Percentiles rank a stretch among this genome's conserved stretches.
These are phyloP conservation scores for Amazona ochrocephala DNA, from an alignment of 2,797 vertebrate genomes.

Conservation along the genomic window DNA sequence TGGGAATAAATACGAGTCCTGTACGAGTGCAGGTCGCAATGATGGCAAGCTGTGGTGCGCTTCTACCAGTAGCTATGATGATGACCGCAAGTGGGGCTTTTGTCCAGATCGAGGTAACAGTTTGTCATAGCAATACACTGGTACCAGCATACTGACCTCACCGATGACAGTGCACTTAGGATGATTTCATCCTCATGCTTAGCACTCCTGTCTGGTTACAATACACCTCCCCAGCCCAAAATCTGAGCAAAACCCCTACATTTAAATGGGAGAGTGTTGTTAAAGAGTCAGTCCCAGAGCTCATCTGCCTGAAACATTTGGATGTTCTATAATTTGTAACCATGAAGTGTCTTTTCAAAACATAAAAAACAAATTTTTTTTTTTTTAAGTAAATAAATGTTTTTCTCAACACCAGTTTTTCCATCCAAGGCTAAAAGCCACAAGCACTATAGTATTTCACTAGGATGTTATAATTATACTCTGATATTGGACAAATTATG, in stretches of 20 bases:
- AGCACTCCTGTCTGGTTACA: neutral
- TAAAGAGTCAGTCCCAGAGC: neutral
- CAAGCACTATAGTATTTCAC: neutral
- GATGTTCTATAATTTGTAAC: neutral
- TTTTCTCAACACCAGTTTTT: neutral
- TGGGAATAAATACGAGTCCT: constrained; percentile 87
- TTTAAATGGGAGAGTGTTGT: neutral
- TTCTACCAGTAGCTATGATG: constrained; percentile 89
- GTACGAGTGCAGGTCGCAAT: constrained; percentile 89
- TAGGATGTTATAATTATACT: neutral
- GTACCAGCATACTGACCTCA: neutral
- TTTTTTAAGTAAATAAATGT: neutral
- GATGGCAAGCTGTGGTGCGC: constrained; percentile 96
- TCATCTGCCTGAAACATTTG: neutral
- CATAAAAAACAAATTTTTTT: neutral
- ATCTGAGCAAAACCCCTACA: neutral
- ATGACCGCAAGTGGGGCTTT: constrained; percentile 98
- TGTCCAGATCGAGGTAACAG: constrained; percentile 93
- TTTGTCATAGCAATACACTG: neutral
- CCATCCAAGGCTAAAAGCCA: neutral
- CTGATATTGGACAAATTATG: neutral
- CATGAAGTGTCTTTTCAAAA: neutral
- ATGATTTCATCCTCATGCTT: neutral
- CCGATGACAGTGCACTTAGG: rapidly evolving
- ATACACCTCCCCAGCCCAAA: neutral